Base-by-base conservation (phyloP, 2,113 vertebrate genomes). In the Sylvietta virens region DNA sequence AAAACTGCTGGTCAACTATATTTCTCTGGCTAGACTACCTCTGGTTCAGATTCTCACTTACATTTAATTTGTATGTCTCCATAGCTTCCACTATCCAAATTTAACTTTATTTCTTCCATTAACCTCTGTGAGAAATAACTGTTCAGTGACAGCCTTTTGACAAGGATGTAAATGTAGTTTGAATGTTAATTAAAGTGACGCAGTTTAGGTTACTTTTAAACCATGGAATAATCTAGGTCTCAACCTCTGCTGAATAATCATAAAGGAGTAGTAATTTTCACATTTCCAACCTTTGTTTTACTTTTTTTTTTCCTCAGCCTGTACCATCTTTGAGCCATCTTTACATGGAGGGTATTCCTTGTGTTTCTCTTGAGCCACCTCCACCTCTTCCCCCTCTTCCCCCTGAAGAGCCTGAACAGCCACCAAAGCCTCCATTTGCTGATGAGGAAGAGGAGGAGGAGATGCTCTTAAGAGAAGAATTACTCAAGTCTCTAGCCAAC, bases 361-460 rank as follows among this genome's bases (percentile, higher is more conserved):
- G 85, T 92, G 81, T 94, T 90, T 95, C 97, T 70, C 92, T 98
- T n/a, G 95, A 98, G 12, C 91, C 95, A 1, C 97, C 96, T 54
- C 99, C 99, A 9, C 99, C 98, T 3, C 98, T 98, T 22, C 99
- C 99, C 6, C 99, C 99, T 23, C 98, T 98, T 40, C 99, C 99
- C 10, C 98, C 98, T 4, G 99, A 99, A 37, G 99, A 99, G 31
- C 97, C 97, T 14, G 99, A 99, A 56, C 98, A 98, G 31, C 99
- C 99, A 27, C 99, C 99, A 27, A 99, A 99, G 72, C 99, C 99
- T 45, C 99, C 99, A 0, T 99, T 99, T 94, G 99, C 99, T 27
- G 99, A 99, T 88, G 99, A 99, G 54, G 99, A 99, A 45, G 99
- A 99, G 77, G 99, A 99, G 66, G 99, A 99, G 96, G 99, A 99